Base-by-base conservation (phyloP, 2,113 vertebrate species). In the Phyllostomus hastatus region DNA sequence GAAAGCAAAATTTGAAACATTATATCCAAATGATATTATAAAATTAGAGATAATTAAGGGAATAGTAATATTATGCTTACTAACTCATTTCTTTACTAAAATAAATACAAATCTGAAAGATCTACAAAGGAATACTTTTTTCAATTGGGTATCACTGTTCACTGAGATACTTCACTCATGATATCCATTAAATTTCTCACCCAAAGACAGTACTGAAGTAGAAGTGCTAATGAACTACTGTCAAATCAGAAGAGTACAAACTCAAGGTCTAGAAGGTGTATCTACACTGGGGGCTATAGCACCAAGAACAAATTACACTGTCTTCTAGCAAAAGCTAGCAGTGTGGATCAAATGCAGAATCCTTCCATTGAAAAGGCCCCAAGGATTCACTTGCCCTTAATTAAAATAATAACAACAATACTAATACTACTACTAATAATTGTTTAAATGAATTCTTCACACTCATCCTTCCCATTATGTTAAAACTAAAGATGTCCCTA, bases 31-130 rank as follows among this genome's bases (percentile, higher is more conserved):
- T 75, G 61, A 75, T 15, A 88, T 31, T 24, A 70, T 73, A 95
- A 89, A 95, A 92, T 93, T 69, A 96, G 54, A 83, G 35, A 84
- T n/a, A 97, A 95, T 95, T 91, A 88, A 95, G 43, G 52, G 26
- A 94, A 95, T 35, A 78, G 22, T 86, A 94, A 72, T 82, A 38
- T 48, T 82, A 80, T 28, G n/a, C 7, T 94, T 86, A 88, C 5
- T 91, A 93, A 91, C 73, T 85, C 4, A 85, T 80, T 88, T 93
- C 72, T 94, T 92, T 90, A 88, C 41, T 94, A 92, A 67, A 9
- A 61, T n/a, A 94, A 95, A 94, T 64, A 16, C 94, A 96, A 92
- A 91, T 83, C 50, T 41, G 14, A 91, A 95, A 67, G 69, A 88
- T 72, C 59, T 80, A 61, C 38, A 61, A 88, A 88, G 16, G 26